Percentiles rank a stretch among this genome's conserved stretches.
Evolutionary conservation across 2,113 vertebrate species (phyloP).

Genomic region (Leucopternis melanops): DNA sequence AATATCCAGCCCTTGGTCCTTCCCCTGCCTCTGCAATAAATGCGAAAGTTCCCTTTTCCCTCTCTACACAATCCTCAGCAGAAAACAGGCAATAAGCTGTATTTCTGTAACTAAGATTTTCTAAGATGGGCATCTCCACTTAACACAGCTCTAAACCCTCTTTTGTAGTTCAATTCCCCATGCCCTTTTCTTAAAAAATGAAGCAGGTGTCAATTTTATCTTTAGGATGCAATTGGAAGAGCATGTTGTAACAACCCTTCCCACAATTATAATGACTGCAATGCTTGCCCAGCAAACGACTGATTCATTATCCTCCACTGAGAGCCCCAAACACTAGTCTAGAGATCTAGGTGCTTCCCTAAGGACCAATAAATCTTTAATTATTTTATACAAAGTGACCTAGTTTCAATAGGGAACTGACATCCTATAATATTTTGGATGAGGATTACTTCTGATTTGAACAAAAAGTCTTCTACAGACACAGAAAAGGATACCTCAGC

Average conservation of each 20-base stretch:
- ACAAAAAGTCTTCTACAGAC: neutral
- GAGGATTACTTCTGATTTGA: neutral
- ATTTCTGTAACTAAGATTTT: neutral
- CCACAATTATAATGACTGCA: neutral
- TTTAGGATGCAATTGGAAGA: neutral
- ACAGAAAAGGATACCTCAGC: neutral
- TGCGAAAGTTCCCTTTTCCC: neutral
- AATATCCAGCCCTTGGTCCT: neutral
- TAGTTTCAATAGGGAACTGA: neutral
- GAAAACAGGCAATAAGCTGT: neutral
- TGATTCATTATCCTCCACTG: neutral
- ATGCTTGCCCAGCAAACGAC: neutral
- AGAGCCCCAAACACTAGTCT: neutral
- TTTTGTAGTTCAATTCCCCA: neutral
- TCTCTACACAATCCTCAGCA: neutral
- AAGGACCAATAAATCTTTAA: slow-evolving; percentile 48
- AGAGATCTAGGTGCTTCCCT: neutral
- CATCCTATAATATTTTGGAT: neutral
- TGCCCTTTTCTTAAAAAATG: neutral
- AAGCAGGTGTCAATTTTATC: neutral
- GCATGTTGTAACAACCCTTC: neutral
- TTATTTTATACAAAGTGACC: slow-evolving; percentile 45
- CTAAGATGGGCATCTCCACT: neutral
- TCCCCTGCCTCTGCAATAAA: neutral
- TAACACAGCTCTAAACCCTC: neutral